Evolutionary conservation across 35 echinoderm and acorn worm species (phyloP).

Genomic region (Stichopus chloronotus): DNA sequence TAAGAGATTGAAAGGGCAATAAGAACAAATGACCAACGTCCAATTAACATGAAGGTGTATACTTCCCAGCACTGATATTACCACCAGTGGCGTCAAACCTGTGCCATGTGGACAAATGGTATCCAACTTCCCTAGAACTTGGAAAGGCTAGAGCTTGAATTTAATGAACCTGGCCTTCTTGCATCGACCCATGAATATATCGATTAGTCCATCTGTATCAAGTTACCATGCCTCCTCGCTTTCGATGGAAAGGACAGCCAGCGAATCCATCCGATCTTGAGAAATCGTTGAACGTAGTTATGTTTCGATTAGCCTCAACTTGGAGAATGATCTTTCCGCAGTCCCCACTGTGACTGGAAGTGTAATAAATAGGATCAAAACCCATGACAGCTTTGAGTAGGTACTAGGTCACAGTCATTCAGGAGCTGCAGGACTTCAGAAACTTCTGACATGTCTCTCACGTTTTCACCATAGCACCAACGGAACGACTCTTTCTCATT

Average conservation of each 20-base stretch:
- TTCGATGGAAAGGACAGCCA: slow-evolving; percentile 1
- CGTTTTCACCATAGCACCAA: slow-evolving; percentile 2
- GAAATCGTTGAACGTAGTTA: too few species aligned
- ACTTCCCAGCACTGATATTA: too few species aligned
- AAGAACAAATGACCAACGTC: slow-evolving; percentile 38
- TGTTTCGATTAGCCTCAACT: too few species aligned
- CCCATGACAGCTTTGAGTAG: slow-evolving; percentile 7
- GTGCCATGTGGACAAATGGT: slow-evolving; percentile 58
- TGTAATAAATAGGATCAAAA: too few species aligned
- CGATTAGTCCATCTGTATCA: slow-evolving; percentile 22
- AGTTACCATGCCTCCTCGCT: slow-evolving; percentile 21
- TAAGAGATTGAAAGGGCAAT: slow-evolving; percentile 58
- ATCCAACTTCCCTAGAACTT: slow-evolving; percentile 50
- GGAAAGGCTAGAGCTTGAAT: slow-evolving; percentile 56
- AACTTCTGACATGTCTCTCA: slow-evolving; percentile 9
- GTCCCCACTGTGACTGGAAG: too few species aligned
- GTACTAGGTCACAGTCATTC: slow-evolving; percentile 15
- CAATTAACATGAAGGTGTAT: slow-evolving; percentile 54
- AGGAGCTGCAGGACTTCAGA: slow-evolving; percentile 14
- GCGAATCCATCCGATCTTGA: background rate
- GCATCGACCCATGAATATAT: slow-evolving; percentile 42
- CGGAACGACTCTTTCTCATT: slow-evolving; percentile 1
- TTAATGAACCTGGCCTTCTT: slow-evolving; percentile 52
- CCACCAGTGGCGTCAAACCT: slow-evolving; percentile 43
- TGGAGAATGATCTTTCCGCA: too few species aligned